phyloP scores from a whole-genome alignment of 2,888 invertebrate species.

The Ditula angustiorana region DNA sequence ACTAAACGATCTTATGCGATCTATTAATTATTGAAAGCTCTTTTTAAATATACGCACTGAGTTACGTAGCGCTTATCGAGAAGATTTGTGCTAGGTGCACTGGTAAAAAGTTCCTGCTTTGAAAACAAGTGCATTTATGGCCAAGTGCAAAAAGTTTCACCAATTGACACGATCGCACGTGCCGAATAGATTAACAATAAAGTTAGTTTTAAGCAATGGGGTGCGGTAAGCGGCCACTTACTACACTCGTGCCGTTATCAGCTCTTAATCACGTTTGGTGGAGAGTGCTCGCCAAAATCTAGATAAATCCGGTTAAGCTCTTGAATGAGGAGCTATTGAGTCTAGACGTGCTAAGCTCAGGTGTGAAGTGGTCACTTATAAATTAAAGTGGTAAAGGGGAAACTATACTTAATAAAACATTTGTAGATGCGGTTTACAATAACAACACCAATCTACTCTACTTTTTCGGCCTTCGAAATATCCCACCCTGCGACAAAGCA shows the following conservation, averaged over 20 bases:
- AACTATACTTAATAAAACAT: no score
- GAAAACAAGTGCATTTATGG: not conserved
- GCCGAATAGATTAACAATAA: not conserved
- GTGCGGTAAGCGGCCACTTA: conserved; percentile 42
- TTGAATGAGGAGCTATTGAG: conserved; percentile 10
- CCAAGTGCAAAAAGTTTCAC: not conserved
- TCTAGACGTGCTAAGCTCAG: conserved; percentile 3
- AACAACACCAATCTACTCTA: no score
- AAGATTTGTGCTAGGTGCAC: no score
- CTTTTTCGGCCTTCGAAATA: no score
- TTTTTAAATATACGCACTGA: no score
- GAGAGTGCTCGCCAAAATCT: conserved; percentile 15
- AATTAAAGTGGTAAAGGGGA: no score
- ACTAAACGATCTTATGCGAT: no score
- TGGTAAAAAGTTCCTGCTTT: no score
- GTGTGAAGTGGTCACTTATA: conserved; percentile 4
- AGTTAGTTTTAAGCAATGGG: conserved; percentile 18
- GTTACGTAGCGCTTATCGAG: no score
- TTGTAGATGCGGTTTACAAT: no score
- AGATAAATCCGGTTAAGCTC: not conserved
- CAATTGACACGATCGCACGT: conserved; percentile 16
- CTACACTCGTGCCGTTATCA: conserved; percentile 60
- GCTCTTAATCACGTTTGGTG: conserved; percentile 63
- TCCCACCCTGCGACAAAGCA: no score
- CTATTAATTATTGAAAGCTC: no score